Conservation (phyloP, 2,797 vertebrate genomes). For the Agapornis canus region DNA sequence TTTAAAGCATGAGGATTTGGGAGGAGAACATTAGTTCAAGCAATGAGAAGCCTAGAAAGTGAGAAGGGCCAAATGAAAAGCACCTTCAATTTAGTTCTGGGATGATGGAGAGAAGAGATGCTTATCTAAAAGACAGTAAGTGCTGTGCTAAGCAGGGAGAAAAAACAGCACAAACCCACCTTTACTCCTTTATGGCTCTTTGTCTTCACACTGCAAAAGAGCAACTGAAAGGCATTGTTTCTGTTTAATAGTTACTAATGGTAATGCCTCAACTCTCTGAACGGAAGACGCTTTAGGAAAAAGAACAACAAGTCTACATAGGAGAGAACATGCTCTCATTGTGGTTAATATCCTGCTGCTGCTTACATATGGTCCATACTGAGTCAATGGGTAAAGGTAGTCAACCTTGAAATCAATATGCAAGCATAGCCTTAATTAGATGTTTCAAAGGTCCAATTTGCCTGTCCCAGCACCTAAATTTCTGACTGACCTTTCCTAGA, state of each 20-base stretch:
- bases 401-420: slow-evolving; percentile 46
- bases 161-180: background rate
- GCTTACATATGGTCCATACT: background rate
- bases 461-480: background rate
- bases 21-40: background rate
- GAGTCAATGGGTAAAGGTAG: slow-evolving; percentile 6
- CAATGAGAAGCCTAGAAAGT: background rate
- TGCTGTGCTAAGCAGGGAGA: background rate
- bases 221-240: background rate
- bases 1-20: background rate
- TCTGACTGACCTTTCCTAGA: background rate
- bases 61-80: background rate
- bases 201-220: background rate
- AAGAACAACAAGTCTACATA: background rate
- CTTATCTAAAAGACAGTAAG: background rate
- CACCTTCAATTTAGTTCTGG: background rate
- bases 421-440: slow-evolving; percentile 39
- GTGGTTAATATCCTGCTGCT: slow-evolving; percentile 2
- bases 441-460: background rate
- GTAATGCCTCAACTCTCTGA: background rate
- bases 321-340: background rate
- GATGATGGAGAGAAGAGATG: background rate
- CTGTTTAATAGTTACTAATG: background rate
- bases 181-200: background rate
- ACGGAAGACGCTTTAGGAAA: background rate